Evolutionary conservation across 35 echinoderm and acorn worm species (phyloP).

Genomic region (Patiria miniata): DNA sequence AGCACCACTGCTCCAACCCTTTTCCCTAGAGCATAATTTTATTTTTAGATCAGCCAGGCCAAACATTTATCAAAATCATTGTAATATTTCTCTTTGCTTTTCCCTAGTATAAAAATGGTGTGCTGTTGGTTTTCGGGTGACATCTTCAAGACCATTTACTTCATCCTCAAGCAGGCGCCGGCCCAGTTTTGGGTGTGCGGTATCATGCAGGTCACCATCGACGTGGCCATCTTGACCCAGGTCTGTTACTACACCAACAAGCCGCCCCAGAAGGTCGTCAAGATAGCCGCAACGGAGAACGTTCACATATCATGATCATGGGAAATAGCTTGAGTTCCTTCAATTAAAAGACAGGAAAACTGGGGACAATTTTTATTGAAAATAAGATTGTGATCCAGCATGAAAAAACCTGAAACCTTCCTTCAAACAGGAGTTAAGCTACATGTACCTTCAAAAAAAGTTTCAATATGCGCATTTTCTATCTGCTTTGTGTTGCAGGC

Average conservation of each 20-base stretch:
- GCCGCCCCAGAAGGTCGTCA: conserved; percentile 45
- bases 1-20: no score
- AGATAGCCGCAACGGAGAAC: conserved; percentile 39
- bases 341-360: no score
- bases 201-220: conserved; percentile 84
- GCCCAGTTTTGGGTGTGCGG: conserved; percentile 91
- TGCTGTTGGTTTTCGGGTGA: conserved; percentile 93
- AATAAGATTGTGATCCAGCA: no score
- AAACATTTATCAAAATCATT: neutral
- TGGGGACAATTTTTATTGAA: no score
- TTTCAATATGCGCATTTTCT: no score
- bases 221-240: conserved; percentile 80
- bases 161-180: conserved; percentile 80
- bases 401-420: no score
- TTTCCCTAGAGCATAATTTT: no score
- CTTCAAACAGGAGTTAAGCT: no score
- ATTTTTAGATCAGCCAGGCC: no score
- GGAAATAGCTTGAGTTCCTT: no score
- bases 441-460: no score
- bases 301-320: conserved; percentile 66
- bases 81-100: neutral
- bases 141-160: conserved; percentile 94
- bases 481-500: no score
- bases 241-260: conserved; percentile 74
- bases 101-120: conserved; percentile 88